Base-by-base conservation (phyloP, 2,797 vertebrate genomes). In the Neosalanx taihuensis region DNA sequence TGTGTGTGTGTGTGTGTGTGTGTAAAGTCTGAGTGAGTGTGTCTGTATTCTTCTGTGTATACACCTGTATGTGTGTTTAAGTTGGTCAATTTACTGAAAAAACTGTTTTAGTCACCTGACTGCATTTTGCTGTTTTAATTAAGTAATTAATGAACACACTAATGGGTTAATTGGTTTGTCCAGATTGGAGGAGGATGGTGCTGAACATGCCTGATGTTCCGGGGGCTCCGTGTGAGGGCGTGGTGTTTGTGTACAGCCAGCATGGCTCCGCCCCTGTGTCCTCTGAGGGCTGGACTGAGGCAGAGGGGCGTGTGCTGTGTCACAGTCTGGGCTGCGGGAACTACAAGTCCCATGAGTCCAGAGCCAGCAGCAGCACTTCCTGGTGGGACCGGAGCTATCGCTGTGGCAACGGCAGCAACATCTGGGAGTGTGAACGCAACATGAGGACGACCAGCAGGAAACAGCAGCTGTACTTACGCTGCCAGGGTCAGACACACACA, bases 341-440 rank as follows among this genome's bases (percentile, higher is more conserved):
- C 5, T 72, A 63, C 2, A 12, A 0, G 2, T 7, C 13, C 0
- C 30, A 67, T 26, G 1, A 23, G 4, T 1, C 0, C 0, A 1
- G 0, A 0, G 0, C 0, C 0, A 17, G 0, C 1, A 5, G 6
- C 1, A 0, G 0, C 3, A 7, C 0, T 0, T 26, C 5, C 6
- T 29, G 46, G 72, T 84, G 64, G 85, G 67, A 5, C 0, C 37
- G 1, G 1, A 83, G 0, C 31, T 89, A 87, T 72, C 71, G 0
- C 0, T 91, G 88, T 71, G 0, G 51, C 15, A 7, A 0, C 2
- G 0, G 0, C 0, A 0, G 0, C 0, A 80, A 20, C 37, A 88
- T 91, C 49, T 92, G 89, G 90, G 70, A 84, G 0, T 92, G 90
- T 63, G 71, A 84, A 41, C 59, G 4, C 0, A 0, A 69, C 7